These are phyloP conservation scores for Sebastes aleutianus DNA, from an alignment of 2,797 vertebrate species.

Conservation along the genomic window DNA sequence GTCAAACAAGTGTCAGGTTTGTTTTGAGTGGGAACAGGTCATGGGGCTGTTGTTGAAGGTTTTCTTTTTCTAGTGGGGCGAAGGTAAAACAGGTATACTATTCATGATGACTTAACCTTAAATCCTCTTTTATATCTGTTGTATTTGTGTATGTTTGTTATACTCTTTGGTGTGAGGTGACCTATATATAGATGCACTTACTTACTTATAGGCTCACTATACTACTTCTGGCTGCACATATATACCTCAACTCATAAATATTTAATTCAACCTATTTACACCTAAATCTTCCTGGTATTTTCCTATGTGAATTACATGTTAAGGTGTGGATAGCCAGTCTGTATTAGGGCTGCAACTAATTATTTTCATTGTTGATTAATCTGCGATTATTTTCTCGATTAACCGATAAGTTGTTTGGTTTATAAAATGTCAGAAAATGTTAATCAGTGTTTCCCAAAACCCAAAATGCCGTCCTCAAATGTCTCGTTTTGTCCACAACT, in stretches of 20 bases:
- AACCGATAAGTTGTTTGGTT: too few relatives aligned
- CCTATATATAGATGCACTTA: not conserved
- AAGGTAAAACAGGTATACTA: not conserved
- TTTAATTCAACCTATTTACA: not conserved
- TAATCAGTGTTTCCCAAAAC: too few relatives aligned
- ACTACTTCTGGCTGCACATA: not conserved
- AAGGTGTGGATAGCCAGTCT: not conserved
- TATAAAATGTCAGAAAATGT: too few relatives aligned
- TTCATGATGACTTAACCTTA: not conserved
- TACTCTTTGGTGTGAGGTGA: not conserved
- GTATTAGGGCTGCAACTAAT: too few relatives aligned
- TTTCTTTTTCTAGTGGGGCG: not conserved
- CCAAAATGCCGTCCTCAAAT: too few relatives aligned
- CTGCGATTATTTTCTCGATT: too few relatives aligned
- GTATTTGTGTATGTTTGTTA: not conserved
- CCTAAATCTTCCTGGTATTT: not conserved
- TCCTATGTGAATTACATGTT: not conserved
- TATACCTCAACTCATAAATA: not conserved
- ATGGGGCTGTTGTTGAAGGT: not conserved
- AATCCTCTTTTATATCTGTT: not conserved
- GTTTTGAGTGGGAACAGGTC: conserved; percentile 14
- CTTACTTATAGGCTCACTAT: not conserved
- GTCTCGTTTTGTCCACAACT: too few relatives aligned
- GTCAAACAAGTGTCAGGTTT: conserved; percentile 29
- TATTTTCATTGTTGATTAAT: too few relatives aligned